These are phyloP conservation scores for Drosophila differens DNA, from an alignment of 2,888 invertebrate species.

Conservation along the genomic window DNA sequence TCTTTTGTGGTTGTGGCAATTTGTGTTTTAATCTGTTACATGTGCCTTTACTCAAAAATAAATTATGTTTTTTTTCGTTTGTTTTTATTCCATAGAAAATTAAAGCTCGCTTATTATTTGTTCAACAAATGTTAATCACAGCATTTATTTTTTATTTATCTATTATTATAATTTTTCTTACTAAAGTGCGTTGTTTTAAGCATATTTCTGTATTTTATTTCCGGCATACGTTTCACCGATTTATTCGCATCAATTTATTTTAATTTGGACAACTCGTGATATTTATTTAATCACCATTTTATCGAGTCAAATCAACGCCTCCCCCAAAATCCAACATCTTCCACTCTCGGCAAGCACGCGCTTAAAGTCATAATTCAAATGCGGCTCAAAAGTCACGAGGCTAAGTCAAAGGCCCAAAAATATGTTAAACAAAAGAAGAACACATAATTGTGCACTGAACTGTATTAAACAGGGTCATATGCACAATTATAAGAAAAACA, in stretches of 20 bases:
- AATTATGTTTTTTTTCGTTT: neutral
- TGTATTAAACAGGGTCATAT: conserved; percentile 80
- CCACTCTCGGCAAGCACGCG: neutral
- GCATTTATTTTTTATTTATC: neutral
- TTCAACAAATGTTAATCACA: neutral
- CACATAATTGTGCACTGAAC: conserved; percentile 74
- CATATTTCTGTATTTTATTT: neutral
- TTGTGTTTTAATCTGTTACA: neutral
- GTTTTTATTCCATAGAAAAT: neutral
- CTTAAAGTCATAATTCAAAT: conserved; percentile 37
- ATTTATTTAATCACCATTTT: neutral
- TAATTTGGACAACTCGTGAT: neutral
- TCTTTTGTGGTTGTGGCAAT: neutral
- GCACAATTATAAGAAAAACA: conserved; percentile 77
- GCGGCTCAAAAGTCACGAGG: conserved; percentile 51
- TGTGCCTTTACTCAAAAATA: neutral
- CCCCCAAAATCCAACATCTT: too few relatives aligned
- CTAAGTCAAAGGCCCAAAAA: conserved; percentile 14
- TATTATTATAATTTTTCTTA: neutral
- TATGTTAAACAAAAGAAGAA: conserved; percentile 44
- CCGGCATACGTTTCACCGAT: neutral
- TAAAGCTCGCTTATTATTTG: neutral
- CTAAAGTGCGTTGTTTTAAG: neutral
- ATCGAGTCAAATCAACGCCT: conserved; percentile 9
- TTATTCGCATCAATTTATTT: neutral